Evolutionary conservation across 2,113 vertebrate species (phyloP).

Genomic region (Crotalus horridus): DNA sequence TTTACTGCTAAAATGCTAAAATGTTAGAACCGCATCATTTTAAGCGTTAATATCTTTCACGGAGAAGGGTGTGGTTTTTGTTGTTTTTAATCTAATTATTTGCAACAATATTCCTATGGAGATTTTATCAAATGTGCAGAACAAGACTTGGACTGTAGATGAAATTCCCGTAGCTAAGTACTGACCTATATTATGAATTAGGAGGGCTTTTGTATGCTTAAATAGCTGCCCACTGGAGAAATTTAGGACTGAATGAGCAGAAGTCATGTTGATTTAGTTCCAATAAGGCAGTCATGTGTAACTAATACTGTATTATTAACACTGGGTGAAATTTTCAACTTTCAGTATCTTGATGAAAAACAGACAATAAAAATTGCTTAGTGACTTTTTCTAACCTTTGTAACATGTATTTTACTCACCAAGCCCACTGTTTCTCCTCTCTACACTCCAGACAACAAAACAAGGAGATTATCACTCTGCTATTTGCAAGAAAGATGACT

Average conservation of each 20-base stretch:
- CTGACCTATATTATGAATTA: slow-evolving; percentile 45
- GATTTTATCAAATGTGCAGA: slow-evolving; percentile 28
- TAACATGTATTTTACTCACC: slow-evolving; percentile 70
- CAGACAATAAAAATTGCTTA: slow-evolving; percentile 67
- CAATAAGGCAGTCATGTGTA: slow-evolving; percentile 66
- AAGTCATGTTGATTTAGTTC: slow-evolving; percentile 60
- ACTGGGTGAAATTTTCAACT: slow-evolving; percentile 67
- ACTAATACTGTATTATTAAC: slow-evolving; percentile 75
- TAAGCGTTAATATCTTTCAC: neutral
- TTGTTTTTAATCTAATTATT: neutral
- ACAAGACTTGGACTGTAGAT: slow-evolving; percentile 35
- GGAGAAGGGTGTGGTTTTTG: rapidly evolving
- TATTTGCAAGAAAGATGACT: slow-evolving; percentile 43
- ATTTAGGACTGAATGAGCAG: slow-evolving; percentile 54
- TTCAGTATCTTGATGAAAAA: slow-evolving; percentile 69
- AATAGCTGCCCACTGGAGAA: slow-evolving; percentile 55
- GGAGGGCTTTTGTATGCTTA: slow-evolving; percentile 59
- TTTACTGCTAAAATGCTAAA: neutral
- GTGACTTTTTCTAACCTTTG: slow-evolving; percentile 69
- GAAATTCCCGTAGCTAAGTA: slow-evolving; percentile 47
- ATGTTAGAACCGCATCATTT: neutral
- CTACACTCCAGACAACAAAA: slow-evolving; percentile 52
- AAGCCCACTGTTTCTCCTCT: slow-evolving; percentile 55
- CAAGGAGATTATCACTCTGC: slow-evolving; percentile 37
- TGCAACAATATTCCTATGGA: slow-evolving; percentile 3